A percentile compares a stretch with the other conserved stretches of the same genome.
Conservation (phyloP, 1,140 invertebrate genomes). For the Bombus difficillimus region DNA sequence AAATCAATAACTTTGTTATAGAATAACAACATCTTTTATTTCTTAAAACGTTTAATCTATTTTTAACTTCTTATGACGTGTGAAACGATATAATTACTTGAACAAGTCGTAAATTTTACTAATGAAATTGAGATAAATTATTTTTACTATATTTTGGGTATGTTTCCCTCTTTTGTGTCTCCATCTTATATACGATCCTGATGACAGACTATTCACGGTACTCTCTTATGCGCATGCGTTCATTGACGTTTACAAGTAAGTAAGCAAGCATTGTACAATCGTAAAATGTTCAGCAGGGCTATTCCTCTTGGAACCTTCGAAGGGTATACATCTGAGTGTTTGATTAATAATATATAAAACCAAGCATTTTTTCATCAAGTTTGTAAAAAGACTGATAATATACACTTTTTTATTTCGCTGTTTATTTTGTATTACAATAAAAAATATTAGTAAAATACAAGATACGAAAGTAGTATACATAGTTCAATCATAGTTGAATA, state of each 20-base stretch:
- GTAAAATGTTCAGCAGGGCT: constrained; percentile 20
- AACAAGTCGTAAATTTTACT: not conserved
- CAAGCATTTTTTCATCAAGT: not conserved
- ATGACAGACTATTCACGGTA: constrained; percentile 31
- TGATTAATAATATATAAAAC: not conserved
- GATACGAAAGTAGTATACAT: not conserved
- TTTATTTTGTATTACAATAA: not conserved
- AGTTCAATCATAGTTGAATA: not conserved
- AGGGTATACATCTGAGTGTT: not conserved
- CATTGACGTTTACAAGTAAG: constrained; percentile 48
- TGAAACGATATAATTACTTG: not conserved
- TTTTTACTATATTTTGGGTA: constrained; percentile 43
- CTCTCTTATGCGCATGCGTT: constrained; percentile 50
- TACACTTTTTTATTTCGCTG: no score
- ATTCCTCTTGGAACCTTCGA: constrained; percentile 42
- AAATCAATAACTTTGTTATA: constrained; percentile 46
- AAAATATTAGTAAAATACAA: not conserved
- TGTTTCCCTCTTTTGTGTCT: constrained; percentile 33
- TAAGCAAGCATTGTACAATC: constrained; percentile 25
- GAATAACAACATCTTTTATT: constrained; percentile 22
- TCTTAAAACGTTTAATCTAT: not conserved
- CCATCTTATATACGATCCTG: constrained; percentile 50
- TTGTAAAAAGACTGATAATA: not conserved
- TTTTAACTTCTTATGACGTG: not conserved
- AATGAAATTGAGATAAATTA: constrained; percentile 6